Base-by-base conservation (phyloP, 2,888 invertebrate species). In the Lydus trimaculatus region DNA sequence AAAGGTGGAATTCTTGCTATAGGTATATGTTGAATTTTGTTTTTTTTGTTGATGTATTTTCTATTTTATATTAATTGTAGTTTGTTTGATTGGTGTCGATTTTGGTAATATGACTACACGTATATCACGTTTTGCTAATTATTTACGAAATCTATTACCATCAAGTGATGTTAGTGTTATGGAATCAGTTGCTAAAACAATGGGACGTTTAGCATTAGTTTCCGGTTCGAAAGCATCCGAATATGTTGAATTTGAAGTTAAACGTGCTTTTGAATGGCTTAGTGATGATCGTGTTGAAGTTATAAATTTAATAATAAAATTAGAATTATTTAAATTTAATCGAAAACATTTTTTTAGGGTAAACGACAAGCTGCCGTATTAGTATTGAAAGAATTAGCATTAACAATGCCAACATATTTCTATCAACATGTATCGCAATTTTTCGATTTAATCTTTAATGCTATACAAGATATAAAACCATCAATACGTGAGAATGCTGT, bases 161-260 rank as follows among this genome's bases (percentile, higher is more conserved):
- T 96, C 96, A 1, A 94, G 91, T 75, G 98, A 98, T 87, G 93
- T 94, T 0, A 92, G 93, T 17, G 96, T 98, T 0, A 97, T 98
- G 95, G 97, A 98, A 86, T 88, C 98, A 76, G 96, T 98, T 4
- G 97, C 98, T 1, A 95, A 96, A 82, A 98, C 98, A 5, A 92
- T 99, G 74, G 98, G 98, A 0, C 94, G 95, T 75, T 87, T 99
- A 64, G 98, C 98, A 1, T 89, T 96, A 25, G 92, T 94, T 20
- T 95, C 95, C 0, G 98, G 98, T 15, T 96, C 97, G 0, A 96
- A 96, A 84, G 94, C 98, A 33, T 95, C 97, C 0, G 97, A 98
- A 82, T 97, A 98, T 83, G 97, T 99, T n/a, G 98, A 98, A 80
- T 97, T 97, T 87, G 98, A 98, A 86, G 96, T 98, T 1, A 97